Evolutionary conservation across 2,113 vertebrate genomes (phyloP), one percentile per base, ranked within the genome.

Genomic region (Hippocampus comes): DNA sequence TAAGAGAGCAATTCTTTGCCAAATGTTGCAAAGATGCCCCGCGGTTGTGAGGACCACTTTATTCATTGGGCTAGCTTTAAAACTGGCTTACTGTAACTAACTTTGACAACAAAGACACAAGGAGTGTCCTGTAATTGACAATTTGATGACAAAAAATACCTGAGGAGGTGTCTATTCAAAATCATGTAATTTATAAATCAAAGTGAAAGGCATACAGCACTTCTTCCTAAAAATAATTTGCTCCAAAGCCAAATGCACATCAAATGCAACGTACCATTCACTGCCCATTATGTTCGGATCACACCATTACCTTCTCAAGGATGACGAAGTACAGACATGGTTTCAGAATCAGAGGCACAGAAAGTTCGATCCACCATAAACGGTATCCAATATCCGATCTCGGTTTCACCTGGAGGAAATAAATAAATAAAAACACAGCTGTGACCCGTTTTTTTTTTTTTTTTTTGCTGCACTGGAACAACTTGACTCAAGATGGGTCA

Each of bases 331-430:
- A 89, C 78, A 87, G 85, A 85, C 86, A 81, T 82, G 77, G 65
- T 87, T 87, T 77, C 80, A 76, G 80, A 86, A 84, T 87, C 71
- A 76, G 84, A 93, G 90, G 86, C 90, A 92, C 88, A 61, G 86
- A 86, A 76, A 84, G 78, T 85, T 86, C 76, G 64, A 84, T 83
- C 80, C 57, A 59, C 79, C 73, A 75, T 66, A 82, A 75, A 67
- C 75, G 48, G 73, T 75, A 27, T 66, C 63, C 83, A 77, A 75
- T 79, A 77, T 75, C 68, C 64, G 76, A 83, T 70, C 61, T 81
- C 14, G 0, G 41, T 77, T 74, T 86, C 75, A 77, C 72, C 81
- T 75, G 73, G 63, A 82, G 86, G 85, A 79, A 88, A 90, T 78
- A 84, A 83, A 88, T 86, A 91, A 91, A 91, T 85, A 84, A 88